A percentile compares a stretch with the other conserved stretches of the same genome.
Conservation (phyloP, 2,113 vertebrate species). For the Stictonetta naevosa region DNA sequence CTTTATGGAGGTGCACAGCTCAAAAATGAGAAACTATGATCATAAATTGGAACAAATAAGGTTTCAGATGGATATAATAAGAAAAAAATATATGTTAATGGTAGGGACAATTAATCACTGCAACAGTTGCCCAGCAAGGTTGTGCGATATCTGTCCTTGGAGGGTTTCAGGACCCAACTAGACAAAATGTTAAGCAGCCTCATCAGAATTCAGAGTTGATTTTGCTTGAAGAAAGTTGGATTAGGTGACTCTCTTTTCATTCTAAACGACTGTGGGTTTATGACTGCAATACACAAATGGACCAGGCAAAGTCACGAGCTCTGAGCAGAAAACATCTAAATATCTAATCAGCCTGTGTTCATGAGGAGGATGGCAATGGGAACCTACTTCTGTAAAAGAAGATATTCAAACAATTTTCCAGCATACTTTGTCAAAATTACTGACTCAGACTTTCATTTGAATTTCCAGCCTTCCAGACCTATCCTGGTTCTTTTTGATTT, state of each 20-base stretch:
- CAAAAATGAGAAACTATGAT: not conserved
- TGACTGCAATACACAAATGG: not conserved
- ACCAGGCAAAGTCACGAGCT: not conserved
- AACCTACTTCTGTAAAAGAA: not conserved
- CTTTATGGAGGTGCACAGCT: not conserved
- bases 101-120: not conserved
- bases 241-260: not conserved
- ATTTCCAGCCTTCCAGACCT: not conserved
- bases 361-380: not conserved
- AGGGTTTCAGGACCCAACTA: not conserved
- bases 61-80: not conserved
- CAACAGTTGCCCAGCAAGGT: not conserved
- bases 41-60: not conserved
- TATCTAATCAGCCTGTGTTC: not conserved
- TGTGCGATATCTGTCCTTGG: not conserved
- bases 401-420: not conserved
- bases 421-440: not conserved
- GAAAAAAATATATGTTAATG: not conserved
- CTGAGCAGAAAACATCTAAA: not conserved
- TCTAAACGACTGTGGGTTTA: not conserved
- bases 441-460: not conserved
- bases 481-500: not conserved
- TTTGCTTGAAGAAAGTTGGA: not conserved
- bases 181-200: not conserved
- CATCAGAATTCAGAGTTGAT: not conserved